A percentile compares a stretch with the other conserved stretches of the same genome.
Evolutionary conservation across 1,140 invertebrate genomes (phyloP).

Genomic region (Rhyacophila brunnea): DNA sequence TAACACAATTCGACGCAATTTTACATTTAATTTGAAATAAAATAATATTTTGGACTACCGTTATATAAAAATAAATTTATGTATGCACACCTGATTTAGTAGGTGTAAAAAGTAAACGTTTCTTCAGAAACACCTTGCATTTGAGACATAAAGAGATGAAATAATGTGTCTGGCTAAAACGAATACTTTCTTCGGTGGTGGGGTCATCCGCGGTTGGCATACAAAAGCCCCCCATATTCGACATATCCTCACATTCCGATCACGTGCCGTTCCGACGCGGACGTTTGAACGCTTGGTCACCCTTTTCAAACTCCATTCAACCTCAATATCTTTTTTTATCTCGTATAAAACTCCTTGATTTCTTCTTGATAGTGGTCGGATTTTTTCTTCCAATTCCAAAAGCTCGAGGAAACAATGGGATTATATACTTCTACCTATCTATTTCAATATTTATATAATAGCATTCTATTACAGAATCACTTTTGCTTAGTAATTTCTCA

Average conservation of each 20-base stretch:
- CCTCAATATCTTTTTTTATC: constrained; percentile 10
- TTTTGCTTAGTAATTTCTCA: no score
- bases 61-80: no score
- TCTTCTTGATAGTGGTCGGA: constrained; percentile 19
- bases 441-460: no score
- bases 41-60: no score
- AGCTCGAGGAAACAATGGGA: no score
- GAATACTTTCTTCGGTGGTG: constrained; percentile 18
- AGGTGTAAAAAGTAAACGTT: no score
- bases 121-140: no score
- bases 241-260: constrained; percentile 2
- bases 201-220: constrained; percentile 7
- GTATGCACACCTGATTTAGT: no score
- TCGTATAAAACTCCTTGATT: constrained; percentile 19
- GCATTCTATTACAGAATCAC: no score
- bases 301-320: constrained; percentile 18
- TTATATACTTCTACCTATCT: no score
- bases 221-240: constrained; percentile 1
- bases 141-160: constrained; percentile 16
- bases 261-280: constrained; percentile 14
- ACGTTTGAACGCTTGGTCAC: constrained; percentile 24
- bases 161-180: constrained; percentile 19
- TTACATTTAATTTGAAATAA: no score
- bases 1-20: no score
- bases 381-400: constrained; percentile 5